phyloP scores from a whole-genome alignment of 2,797 vertebrate genomes.

The Pogoniulus pusillus region DNA sequence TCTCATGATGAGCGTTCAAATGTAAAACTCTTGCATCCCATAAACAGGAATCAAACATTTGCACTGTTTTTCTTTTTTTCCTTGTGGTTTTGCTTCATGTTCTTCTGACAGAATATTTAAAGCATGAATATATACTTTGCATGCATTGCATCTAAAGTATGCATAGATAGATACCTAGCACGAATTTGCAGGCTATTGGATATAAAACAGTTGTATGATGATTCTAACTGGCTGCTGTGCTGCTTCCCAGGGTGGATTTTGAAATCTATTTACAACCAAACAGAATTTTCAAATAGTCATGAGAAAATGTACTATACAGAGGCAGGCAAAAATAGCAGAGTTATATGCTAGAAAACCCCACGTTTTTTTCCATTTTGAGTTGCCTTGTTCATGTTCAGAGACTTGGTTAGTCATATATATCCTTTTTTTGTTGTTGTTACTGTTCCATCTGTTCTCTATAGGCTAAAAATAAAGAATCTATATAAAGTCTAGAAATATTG shows the following conservation, averaged over 20 bases:
- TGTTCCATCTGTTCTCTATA: background rate
- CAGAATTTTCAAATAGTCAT: background rate
- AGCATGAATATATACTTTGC: background rate
- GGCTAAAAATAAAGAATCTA: constrained; percentile 43
- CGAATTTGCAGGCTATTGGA: background rate
- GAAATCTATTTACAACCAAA: background rate
- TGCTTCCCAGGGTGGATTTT: background rate
- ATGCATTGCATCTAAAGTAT: background rate
- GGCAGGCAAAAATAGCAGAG: background rate
- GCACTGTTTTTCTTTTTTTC: background rate
- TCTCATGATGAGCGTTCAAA: background rate
- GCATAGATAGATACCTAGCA: background rate
- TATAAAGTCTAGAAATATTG: background rate
- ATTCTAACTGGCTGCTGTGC: background rate
- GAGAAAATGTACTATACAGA: background rate
- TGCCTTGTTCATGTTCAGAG: background rate
- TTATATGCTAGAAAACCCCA: background rate
- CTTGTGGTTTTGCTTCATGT: background rate
- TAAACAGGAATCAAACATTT: background rate
- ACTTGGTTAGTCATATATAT: background rate
- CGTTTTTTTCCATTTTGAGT: background rate
- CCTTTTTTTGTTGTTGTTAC: background rate
- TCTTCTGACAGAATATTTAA: background rate
- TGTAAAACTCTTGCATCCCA: background rate
- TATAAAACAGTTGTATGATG: background rate